phyloP scores from a whole-genome alignment of 2,797 vertebrate species.

The Urosaurus nigricauda region DNA sequence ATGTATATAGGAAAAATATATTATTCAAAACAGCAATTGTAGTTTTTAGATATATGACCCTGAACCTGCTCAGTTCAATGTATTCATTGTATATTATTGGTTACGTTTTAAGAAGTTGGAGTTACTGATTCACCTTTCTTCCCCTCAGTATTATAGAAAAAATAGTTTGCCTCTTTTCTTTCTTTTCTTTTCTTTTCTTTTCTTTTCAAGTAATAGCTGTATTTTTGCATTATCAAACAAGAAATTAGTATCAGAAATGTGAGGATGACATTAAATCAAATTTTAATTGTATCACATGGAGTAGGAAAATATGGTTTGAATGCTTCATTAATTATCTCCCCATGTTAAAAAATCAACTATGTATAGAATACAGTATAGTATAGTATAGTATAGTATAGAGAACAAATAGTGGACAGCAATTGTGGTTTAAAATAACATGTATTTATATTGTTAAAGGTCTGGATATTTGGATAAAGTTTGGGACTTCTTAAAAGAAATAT shows the following conservation, averaged over 20 bases:
- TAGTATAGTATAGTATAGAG: background rate
- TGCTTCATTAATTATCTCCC: background rate
- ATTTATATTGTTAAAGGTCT: conserved; percentile 76
- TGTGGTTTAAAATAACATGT: conserved; percentile 11
- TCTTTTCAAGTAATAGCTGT: background rate
- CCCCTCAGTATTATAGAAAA: background rate
- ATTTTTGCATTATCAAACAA: background rate
- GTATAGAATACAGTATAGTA: too few species aligned
- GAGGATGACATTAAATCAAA: background rate
- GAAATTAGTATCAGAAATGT: background rate
- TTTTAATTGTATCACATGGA: background rate
- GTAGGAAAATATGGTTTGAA: background rate
- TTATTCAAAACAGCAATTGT: background rate
- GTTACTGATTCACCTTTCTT: background rate
- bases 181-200: background rate
- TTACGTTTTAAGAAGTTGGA: background rate
- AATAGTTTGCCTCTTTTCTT: background rate
- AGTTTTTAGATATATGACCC: background rate
- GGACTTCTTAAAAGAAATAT: conserved; percentile 83
- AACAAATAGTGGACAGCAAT: background rate
- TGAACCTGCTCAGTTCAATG: background rate
- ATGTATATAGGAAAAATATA: background rate
- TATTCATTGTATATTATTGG: background rate
- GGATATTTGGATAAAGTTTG: conserved; percentile 80
- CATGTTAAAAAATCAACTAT: background rate